Evolutionary conservation across 1,140 invertebrate species (phyloP).

Genomic region (Drosophila bipectinata): DNA sequence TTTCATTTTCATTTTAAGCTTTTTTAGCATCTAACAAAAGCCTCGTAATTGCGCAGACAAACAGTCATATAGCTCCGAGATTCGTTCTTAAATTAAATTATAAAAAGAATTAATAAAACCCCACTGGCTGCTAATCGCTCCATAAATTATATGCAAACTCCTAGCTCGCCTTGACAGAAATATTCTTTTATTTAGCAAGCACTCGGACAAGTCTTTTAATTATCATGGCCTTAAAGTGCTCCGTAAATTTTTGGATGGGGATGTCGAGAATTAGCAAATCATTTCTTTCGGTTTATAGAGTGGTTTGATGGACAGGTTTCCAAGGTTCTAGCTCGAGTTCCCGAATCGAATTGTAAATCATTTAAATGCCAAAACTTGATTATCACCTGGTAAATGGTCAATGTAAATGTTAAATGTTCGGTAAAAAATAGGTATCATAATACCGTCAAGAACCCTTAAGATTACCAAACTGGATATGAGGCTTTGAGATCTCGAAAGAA

Average conservation of each 20-base stretch:
- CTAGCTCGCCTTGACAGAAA: constrained; percentile 65
- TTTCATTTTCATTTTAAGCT: constrained; percentile 34
- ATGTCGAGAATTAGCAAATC: constrained; percentile 21
- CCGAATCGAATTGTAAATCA: constrained; percentile 10
- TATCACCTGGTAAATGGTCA: background rate
- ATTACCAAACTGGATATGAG: no score
- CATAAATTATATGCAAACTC: constrained; percentile 52
- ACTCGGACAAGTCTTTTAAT: constrained; percentile 35
- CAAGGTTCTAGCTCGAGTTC: constrained; percentile 25
- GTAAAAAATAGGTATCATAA: no score
- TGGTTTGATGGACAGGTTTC: constrained; percentile 24
- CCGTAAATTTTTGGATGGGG: constrained; percentile 16
- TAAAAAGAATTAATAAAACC: constrained; percentile 26
- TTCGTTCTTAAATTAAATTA: constrained; percentile 50
- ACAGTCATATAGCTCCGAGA: constrained; percentile 25
- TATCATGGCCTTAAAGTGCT: constrained; percentile 23
- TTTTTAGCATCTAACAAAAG: constrained; percentile 37
- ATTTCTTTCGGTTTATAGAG: constrained; percentile 29
- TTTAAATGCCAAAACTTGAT: background rate
- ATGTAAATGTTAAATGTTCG: constrained; percentile 40
- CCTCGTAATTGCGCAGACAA: constrained; percentile 39
- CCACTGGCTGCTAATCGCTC: constrained; percentile 43
- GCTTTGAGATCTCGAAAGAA: no score
- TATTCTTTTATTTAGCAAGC: constrained; percentile 43
- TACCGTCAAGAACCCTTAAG: no score